Evolutionary conservation across 2,113 vertebrate species (phyloP), one percentile per base, ranked within the genome.

Genomic region (Pachypanchax playfairii): DNA sequence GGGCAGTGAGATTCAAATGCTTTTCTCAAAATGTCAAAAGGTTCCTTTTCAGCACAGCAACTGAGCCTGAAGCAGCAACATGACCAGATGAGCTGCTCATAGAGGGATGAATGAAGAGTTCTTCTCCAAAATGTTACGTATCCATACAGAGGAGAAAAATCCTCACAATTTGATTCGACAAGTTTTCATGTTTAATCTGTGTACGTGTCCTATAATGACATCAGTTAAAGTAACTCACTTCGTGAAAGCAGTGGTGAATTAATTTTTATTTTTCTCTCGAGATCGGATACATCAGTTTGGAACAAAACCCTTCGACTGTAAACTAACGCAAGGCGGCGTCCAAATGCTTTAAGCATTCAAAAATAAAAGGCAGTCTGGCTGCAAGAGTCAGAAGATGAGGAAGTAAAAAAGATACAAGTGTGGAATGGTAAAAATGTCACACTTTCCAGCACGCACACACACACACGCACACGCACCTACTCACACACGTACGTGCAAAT

Each of bases 321-420:
- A 88, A 89, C 80, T 72, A 33, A 87, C 73, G 85, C 79, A 85
- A 87, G 87, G 86, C 84, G 73, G 69, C 77, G 82, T 85, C 69
- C 77, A 83, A 73, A 88, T 4, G 68, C 82, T 74, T n/a, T 73
- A 67, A 85, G 86, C 82, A 72, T 83, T 59, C 65, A 66, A 84
- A 43, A 63, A 79, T 65, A 82, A 85, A 92, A 93, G 91, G 91
- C 91, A 89, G 85, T 69, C 88, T 88, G 89, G 87, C 85, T 86
- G 63, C 76, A 75, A 43, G 71, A 80, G 77, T 78, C 84, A 80
- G 85, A 79, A 83, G 82, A 66, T 54, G 15, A 43, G 65, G 71
- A 73, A 69, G 67, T 67, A 73, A 79, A 55, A 87, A 74, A 83
- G 71, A 76, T 51, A 77, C 53, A 77, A 51, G 66, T 66, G 84